Conservation (phyloP, 2,797 vertebrate genomes). For the Notamacropus eugenii region DNA sequence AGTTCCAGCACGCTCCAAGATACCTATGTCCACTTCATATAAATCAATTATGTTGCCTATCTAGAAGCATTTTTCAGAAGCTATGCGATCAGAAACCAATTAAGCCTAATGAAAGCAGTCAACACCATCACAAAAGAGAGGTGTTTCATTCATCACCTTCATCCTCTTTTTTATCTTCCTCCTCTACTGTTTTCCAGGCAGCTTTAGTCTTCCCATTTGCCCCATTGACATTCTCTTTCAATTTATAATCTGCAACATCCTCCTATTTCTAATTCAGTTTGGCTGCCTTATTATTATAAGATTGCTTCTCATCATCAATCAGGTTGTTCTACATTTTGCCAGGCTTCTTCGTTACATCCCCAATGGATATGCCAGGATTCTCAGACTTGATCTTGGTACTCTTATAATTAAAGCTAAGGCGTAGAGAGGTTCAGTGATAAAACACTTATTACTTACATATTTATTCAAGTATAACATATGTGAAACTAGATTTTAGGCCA, state of each 20-base stretch:
- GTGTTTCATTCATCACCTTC: constrained; percentile 86
- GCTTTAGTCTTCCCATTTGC: constrained; percentile 85
- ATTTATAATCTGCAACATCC: constrained; percentile 91
- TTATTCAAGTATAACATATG: background rate
- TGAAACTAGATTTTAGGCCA: background rate
- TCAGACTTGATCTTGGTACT: constrained; percentile 91
- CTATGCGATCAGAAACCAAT: constrained; percentile 84
- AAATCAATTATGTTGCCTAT: constrained; percentile 87
- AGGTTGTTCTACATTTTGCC: constrained; percentile 92
- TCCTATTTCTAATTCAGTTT: constrained; percentile 94
- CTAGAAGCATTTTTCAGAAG: constrained; percentile 84
- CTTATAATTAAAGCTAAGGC: background rate
- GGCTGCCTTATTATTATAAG: constrained; percentile 89
- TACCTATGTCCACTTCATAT: constrained; percentile 85
- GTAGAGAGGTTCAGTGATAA: background rate
- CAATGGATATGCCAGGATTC: constrained; percentile 90
- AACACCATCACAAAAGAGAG: constrained; percentile 81
- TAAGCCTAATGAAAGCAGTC: constrained; percentile 87
- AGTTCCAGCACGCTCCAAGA: constrained; percentile 84
- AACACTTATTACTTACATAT: background rate
- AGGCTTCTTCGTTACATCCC: constrained; percentile 91
- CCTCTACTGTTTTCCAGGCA: constrained; percentile 86
- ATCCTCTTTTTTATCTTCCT: constrained; percentile 88
- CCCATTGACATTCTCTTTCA: constrained; percentile 89
- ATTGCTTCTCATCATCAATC: constrained; percentile 89